Evolutionary conservation across 2,113 vertebrate genomes (phyloP), one percentile per base, ranked within the genome.

Genomic region (Brachyistius frenatus): DNA sequence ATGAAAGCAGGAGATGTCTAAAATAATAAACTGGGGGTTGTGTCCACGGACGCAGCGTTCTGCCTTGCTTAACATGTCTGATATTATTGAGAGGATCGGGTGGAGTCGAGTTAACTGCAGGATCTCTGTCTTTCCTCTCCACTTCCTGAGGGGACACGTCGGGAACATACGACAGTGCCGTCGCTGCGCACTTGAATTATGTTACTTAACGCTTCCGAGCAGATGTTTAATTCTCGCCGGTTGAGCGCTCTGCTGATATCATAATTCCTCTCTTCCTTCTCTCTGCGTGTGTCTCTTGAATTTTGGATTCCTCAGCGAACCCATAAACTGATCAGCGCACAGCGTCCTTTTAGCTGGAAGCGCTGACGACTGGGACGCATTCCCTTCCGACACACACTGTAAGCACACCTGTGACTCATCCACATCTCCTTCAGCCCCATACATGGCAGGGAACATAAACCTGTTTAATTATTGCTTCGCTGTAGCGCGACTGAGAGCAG

Each of bases 391-490:
- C 82, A 67, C 73, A 33, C 66, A 64, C 65, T 86, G 69, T 83
- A 88, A 90, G 88, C 89, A 89, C 72, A 92, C 84, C 78, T 88
- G 88, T 89, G 90, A 91, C 84, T 91, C 90, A 91, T 88, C 75
- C 76, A 68, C 80, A 55, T 58, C 81, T 85, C 82, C 64, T 66
- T 81, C 69, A 65, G 57, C 55, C 65, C 86, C 86, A 10, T 80
- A 90, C 66, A 91, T 85, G 90, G 83, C 77, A 65, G 69, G 73
- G 67, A 82, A 63, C 31, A 2, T 81, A 87, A 84, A 87, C 78
- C 85, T 73, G 23, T 84, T 75, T 69, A 73, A 81, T 61, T 67
- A 58, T 73, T 74, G 41, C 80, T 53, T 83, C 56, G 63, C 35
- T 2, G 10, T 66, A 70, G 31, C 4, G 53, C 5, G 70, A 66